Evolutionary conservation across 2,113 vertebrate genomes (phyloP).

Genomic region (Rostratula benghalensis): DNA sequence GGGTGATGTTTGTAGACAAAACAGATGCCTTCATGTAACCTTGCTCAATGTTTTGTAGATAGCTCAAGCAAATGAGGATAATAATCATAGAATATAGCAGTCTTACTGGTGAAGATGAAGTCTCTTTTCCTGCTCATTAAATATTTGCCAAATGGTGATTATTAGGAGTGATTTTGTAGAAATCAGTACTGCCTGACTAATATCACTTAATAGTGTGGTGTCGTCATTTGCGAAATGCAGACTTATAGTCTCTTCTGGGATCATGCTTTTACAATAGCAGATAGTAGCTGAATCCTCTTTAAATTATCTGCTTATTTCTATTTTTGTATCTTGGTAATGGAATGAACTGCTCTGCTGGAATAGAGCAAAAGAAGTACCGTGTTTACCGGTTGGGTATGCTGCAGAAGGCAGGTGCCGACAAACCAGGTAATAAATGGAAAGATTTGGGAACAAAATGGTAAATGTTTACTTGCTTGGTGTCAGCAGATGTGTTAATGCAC

Average conservation of each 20-base stretch:
- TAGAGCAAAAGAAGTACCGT: slow-evolving; percentile 26
- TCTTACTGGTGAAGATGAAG: not conserved
- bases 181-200: not conserved
- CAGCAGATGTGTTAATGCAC: not conserved
- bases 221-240: slow-evolving; percentile 51
- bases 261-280: slow-evolving; percentile 69
- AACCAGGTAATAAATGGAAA: slow-evolving; percentile 53
- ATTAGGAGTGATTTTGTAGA: slow-evolving; percentile 15
- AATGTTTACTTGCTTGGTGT: not conserved
- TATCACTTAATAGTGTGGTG: slow-evolving; percentile 27
- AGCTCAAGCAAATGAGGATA: not conserved
- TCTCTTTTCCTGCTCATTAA: not conserved
- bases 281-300: slow-evolving; percentile 75
- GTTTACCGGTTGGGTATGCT: slow-evolving; percentile 37
- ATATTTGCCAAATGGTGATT: not conserved
- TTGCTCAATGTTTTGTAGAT: not conserved
- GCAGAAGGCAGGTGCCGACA: not conserved
- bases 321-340: slow-evolving; percentile 75
- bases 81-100: not conserved
- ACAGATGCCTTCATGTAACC: not conserved
- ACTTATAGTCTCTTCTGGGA: slow-evolving; percentile 43
- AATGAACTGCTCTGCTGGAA: slow-evolving; percentile 64
- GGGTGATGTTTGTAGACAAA: not conserved
- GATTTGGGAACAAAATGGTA: not conserved
- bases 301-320: slow-evolving; percentile 79